A percentile compares a stretch with the other conserved stretches of the same genome.
These are phyloP conservation scores for Acronicta leporina DNA, from an alignment of 2,888 invertebrate species.

Conservation along the genomic window DNA sequence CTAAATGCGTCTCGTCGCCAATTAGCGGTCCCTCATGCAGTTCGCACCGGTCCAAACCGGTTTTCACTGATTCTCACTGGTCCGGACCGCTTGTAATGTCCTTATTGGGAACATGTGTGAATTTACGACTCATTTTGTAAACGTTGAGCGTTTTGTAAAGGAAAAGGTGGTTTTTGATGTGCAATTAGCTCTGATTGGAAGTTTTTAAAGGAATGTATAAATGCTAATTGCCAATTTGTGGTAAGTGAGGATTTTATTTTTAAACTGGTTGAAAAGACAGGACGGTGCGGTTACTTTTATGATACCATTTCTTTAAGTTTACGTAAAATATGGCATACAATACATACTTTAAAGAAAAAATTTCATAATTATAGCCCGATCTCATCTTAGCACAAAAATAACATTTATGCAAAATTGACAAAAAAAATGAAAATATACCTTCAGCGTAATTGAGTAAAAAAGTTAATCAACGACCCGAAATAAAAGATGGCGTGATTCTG, in stretches of 20 bases:
- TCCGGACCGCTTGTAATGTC: constrained; percentile 34
- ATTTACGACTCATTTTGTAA: constrained; percentile 50
- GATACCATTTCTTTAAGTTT: no score
- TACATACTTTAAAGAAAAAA: no score
- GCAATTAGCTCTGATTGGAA: constrained; percentile 46
- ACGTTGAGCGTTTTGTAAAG: constrained; percentile 24
- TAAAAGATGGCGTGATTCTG: constrained; percentile 49
- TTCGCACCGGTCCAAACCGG: constrained; percentile 37
- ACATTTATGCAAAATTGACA: constrained; percentile 37
- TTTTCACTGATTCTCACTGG: constrained; percentile 23
- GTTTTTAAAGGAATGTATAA: constrained; percentile 32
- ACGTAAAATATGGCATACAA: no score
- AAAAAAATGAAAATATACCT: constrained; percentile 35
- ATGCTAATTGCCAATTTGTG: constrained; percentile 32
- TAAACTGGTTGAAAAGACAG: neutral
- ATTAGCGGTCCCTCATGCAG: constrained; percentile 50
- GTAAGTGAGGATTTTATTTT: constrained; percentile 17
- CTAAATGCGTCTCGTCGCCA: constrained; percentile 57
- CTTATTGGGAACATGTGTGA: constrained; percentile 41
- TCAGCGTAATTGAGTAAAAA: constrained; percentile 52
- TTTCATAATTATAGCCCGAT: neutral
- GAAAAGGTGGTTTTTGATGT: constrained; percentile 35
- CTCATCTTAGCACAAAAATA: neutral
- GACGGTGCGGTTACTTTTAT: no score
- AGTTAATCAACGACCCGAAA: constrained; percentile 56